Evolutionary conservation across 2,888 invertebrate genomes (phyloP), one percentile per base, ranked within the genome.

Genomic region (Gibbula magus): DNA sequence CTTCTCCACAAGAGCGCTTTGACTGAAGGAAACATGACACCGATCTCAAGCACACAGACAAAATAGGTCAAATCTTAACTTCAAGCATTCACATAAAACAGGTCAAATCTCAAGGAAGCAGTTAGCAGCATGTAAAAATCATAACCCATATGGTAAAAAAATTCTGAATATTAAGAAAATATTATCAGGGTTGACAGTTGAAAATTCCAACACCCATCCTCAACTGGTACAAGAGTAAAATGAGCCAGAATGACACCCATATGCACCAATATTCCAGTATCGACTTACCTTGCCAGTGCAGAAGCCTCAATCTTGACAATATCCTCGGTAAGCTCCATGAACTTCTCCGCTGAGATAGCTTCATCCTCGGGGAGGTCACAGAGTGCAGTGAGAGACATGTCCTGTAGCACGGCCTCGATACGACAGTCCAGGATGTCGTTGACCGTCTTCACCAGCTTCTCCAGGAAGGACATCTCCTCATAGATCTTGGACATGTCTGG

Each of bases 401-500:
- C 96, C 83, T 95, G 95, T 35, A 98, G 93, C 45, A 98, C 96
- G 89, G 96, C 96, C 81, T 98, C 95, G 86, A 98, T 97, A 90
- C 98, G 95, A 91, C 97, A 97, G 3, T 96, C 95, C 90, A 98
- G 97, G 81, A 98, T 96, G 91, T 98, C 98, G 88, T 96, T 96
- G 4, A 97, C 96, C 86, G 97, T 89, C 84, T 92, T 93, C 53
- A 88, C 86, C 77, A 93, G 82, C 77, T 88, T 89, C 81, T 91
- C 90, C 78, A 93, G 87, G 13, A 91, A 89, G 8, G 79, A 78
- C 87, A 93, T 87, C 51, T 86, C 87, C 78, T 88, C 85, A 85
- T 91, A 90, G 76, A 89, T 89, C 56, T 88, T 89, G 29, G 86
- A 81, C 39, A 93, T 87, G 81, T 89, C 93, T 93, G 85, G 18